These are phyloP conservation scores for Malthinus flaveolus DNA, from an alignment of 2,888 invertebrate species.

Conservation along the genomic window DNA sequence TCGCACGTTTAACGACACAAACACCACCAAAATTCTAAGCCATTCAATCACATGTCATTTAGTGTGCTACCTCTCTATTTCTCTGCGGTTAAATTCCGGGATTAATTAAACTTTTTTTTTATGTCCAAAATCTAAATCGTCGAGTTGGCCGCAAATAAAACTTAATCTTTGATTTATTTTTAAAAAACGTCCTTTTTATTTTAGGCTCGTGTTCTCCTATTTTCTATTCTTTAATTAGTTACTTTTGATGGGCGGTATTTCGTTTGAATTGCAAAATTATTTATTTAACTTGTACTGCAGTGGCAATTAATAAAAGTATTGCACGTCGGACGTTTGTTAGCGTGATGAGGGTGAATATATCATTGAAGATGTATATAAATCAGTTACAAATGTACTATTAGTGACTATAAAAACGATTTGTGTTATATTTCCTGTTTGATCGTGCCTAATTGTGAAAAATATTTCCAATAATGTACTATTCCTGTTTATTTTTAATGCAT, in stretches of 20 bases:
- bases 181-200: not conserved
- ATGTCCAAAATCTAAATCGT: constrained; percentile 21
- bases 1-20: constrained; percentile 1
- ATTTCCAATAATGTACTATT: constrained; percentile 14
- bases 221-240: too few species aligned
- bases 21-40: constrained; percentile 1
- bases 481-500: constrained; percentile 4
- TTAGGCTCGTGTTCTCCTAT: too few species aligned
- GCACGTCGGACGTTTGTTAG: constrained; percentile 17
- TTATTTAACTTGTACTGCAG: constrained; percentile 1
- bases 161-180: not conserved
- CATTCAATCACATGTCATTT: constrained; percentile 21
- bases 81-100: constrained; percentile 20
- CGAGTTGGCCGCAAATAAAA: constrained; percentile 23
- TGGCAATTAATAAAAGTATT: constrained; percentile 12
- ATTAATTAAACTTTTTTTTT: constrained; percentile 16
- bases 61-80: constrained; percentile 22
- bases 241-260: too few species aligned
- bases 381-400: constrained; percentile 24
- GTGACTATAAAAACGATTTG: constrained; percentile 27
- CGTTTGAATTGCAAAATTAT: too few species aligned
- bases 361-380: constrained; percentile 23
- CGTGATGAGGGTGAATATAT: constrained; percentile 22
- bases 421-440: constrained; percentile 23
- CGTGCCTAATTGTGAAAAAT: constrained; percentile 21